Percentiles rank a stretch among this genome's conserved stretches.
Evolutionary conservation across 2,888 invertebrate genomes (phyloP).

Genomic region (Sympetrum striolatum): DNA sequence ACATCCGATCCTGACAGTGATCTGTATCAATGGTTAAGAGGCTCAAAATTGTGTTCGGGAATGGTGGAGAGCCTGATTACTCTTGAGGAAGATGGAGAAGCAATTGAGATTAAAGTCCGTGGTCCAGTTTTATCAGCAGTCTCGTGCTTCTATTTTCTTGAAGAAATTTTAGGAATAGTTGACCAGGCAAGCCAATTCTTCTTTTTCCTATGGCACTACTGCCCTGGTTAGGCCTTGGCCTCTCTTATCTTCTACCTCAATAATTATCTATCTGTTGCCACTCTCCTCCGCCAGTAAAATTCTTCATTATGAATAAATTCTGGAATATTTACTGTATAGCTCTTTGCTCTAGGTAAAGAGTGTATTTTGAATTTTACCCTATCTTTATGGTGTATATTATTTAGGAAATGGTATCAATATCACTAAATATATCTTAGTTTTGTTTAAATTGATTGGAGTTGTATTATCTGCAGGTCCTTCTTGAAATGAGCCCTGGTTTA

Average conservation of each 20-base stretch:
- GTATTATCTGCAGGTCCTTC: constrained; percentile 62
- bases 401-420: not conserved
- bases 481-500: constrained; percentile 72
- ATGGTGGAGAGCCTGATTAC: constrained; percentile 73
- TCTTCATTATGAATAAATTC: too few relatives aligned
- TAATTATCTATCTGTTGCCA: not conserved
- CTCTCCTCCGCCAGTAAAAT: too few relatives aligned
- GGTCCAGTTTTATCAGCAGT: constrained; percentile 66
- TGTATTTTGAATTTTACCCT: too few relatives aligned
- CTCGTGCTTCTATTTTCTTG: constrained; percentile 73
- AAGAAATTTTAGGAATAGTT: constrained; percentile 69
- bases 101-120: constrained; percentile 71
- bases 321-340: too few relatives aligned
- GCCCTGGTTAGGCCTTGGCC: too few relatives aligned
- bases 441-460: not conserved
- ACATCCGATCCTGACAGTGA: constrained; percentile 68
- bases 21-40: constrained; percentile 75
- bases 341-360: too few relatives aligned
- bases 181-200: constrained; percentile 61
- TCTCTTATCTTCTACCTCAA: too few relatives aligned
- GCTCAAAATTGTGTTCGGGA: constrained; percentile 73
- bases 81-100: constrained; percentile 65
- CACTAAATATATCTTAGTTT: not conserved
- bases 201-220: not conserved
- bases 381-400: too few relatives aligned